Conservation (phyloP, 2,113 vertebrate genomes). For the Leptodactylus fuscus region DNA sequence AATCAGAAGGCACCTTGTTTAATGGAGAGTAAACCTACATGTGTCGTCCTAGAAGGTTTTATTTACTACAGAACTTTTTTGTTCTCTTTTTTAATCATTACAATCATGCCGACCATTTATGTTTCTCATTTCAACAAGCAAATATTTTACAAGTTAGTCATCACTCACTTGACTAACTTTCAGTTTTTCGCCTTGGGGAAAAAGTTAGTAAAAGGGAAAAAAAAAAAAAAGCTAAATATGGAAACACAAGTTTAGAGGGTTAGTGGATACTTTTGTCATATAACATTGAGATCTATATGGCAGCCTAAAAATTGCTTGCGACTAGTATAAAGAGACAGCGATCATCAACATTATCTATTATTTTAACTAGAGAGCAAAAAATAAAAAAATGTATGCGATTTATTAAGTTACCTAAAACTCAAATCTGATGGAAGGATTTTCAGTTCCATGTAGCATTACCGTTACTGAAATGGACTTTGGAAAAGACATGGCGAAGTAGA, state of each 20-base stretch:
- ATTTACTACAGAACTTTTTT: neutral
- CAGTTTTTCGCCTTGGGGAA: slow-evolving; percentile 40
- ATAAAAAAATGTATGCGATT: no score
- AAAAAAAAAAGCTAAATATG: neutral
- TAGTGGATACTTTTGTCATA: no score
- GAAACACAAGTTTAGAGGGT: no score
- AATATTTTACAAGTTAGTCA: slow-evolving; percentile 55
- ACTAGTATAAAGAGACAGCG: neutral
- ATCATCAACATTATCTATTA: no score
- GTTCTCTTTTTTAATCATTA: neutral
- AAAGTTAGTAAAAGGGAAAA: neutral
- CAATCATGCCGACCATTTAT: neutral
- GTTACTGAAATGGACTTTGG: no score
- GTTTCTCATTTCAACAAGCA: slow-evolving; percentile 23
- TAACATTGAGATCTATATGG: neutral
- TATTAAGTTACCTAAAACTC: no score
- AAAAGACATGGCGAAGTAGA: no score
- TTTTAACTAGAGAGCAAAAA: no score
- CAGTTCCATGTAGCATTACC: no score
- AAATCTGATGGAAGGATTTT: no score
- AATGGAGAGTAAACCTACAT: neutral
- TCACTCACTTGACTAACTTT: slow-evolving; percentile 49
- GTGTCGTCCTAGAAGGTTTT: neutral
- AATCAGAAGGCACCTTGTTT: neutral
- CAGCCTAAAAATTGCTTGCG: neutral